Percentiles rank a stretch among this genome's conserved stretches.
Evolutionary conservation across 2,113 vertebrate genomes (phyloP).

Genomic region (Laticauda laticaudata): DNA sequence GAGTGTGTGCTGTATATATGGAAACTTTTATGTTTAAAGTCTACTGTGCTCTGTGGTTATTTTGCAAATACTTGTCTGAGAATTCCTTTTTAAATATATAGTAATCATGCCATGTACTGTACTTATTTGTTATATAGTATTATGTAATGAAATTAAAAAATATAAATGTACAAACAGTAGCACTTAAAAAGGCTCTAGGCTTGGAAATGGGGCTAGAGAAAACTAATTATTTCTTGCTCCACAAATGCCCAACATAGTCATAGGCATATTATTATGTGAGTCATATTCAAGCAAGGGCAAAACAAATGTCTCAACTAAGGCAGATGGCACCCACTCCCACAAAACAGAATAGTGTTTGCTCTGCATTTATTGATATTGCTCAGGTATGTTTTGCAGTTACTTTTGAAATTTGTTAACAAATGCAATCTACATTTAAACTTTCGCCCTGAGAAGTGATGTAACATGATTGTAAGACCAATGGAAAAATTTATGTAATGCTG

Average conservation of each 20-base stretch:
- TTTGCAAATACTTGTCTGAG: not conserved
- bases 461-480: not conserved
- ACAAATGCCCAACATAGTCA: not conserved
- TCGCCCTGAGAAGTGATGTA: not conserved
- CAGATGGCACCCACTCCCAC: not conserved
- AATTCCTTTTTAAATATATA: not conserved
- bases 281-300: not conserved
- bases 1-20: not conserved
- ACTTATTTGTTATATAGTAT: not conserved
- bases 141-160: conserved; percentile 6
- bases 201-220: not conserved
- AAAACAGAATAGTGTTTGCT: not conserved
- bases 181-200: not conserved
- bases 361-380: not conserved
- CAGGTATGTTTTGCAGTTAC: not conserved
- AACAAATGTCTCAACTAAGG: not conserved
- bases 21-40: not conserved
- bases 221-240: not conserved
- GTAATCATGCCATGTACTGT: not conserved
- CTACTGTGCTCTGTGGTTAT: not conserved
- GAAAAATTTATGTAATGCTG: not conserved
- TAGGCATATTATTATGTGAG: not conserved
- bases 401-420: not conserved
- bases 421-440: not conserved
- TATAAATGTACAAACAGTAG: not conserved